phyloP scores from a whole-genome alignment of 2,888 invertebrate genomes.

The Parapristionchus giblindavisi region DNA sequence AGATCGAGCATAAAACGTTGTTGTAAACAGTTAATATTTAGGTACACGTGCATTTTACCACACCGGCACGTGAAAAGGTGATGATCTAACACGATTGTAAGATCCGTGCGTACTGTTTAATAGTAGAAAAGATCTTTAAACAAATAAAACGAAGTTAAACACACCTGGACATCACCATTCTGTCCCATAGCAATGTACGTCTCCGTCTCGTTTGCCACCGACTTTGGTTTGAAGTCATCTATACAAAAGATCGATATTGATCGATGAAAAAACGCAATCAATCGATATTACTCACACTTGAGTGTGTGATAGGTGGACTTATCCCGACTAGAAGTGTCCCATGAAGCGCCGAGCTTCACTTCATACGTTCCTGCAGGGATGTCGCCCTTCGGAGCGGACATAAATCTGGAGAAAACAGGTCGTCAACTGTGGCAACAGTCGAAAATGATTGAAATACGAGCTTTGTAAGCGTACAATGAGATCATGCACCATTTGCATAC shows the following conservation, averaged over 20 bases:
- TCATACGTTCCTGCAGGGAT: slow-evolving; percentile 61
- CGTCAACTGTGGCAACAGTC: no score
- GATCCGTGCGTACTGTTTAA: neutral
- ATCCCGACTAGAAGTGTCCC: slow-evolving; percentile 7
- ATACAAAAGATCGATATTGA: slow-evolving; percentile 38
- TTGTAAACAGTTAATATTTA: no score
- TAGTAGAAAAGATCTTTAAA: neutral
- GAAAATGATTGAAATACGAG: no score
- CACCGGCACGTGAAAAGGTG: neutral
- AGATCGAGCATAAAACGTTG: no score
- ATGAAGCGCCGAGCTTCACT: slow-evolving; percentile 52
- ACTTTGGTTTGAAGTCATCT: slow-evolving; percentile 67
- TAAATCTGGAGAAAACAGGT: slow-evolving; percentile 21
- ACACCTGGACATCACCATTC: slow-evolving; percentile 63
- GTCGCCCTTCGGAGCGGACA: slow-evolving; percentile 48
- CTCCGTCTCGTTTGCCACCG: slow-evolving; percentile 55
- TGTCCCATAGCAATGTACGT: slow-evolving; percentile 59
- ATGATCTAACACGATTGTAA: neutral
- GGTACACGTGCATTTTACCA: no score
- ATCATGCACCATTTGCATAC: neutral
- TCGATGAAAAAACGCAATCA: neutral
- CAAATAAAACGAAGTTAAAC: neutral
- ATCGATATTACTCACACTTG: slow-evolving; percentile 36
- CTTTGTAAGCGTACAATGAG: neutral
- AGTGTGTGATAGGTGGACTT: slow-evolving; percentile 24